These are phyloP conservation scores for Trichopria drosophilae DNA, from an alignment of 2,888 invertebrate species.

Conservation along the genomic window DNA sequence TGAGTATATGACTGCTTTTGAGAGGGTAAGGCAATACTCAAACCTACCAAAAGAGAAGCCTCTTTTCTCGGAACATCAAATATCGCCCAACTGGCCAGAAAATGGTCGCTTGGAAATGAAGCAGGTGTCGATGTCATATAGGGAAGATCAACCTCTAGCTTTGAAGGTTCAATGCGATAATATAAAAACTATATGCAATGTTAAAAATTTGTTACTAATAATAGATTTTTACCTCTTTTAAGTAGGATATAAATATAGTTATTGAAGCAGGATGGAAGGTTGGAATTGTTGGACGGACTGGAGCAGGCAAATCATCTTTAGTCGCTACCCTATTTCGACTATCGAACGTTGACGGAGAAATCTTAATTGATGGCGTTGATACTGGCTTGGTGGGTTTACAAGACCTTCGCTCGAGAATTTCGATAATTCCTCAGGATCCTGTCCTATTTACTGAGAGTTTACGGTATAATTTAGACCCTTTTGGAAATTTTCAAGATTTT, in stretches of 20 bases:
- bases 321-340: constrained; percentile 81
- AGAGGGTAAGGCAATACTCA: constrained; percentile 78
- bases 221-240: not conserved
- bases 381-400: constrained; percentile 73
- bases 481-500: constrained; percentile 65
- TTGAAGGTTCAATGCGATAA: constrained; percentile 62
- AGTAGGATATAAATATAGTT: constrained; percentile 65
- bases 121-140: constrained; percentile 68
- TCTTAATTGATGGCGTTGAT: constrained; percentile 79
- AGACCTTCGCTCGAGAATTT: constrained; percentile 73
- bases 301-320: constrained; percentile 80
- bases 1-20: constrained; percentile 77
- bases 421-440: constrained; percentile 77
- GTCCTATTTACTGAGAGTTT: constrained; percentile 70
- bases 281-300: constrained; percentile 81
- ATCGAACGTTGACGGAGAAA: constrained; percentile 71
- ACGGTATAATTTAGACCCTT: constrained; percentile 75
- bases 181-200: not conserved
- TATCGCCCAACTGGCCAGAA: constrained; percentile 71
- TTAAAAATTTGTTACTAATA: no score
- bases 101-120: constrained; percentile 67
- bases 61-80: constrained; percentile 51
- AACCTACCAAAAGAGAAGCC: constrained; percentile 70
- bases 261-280: constrained; percentile 77
- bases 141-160: constrained; percentile 67